Evolutionary conservation across 2,888 invertebrate species (phyloP), one percentile per base, ranked within the genome.

Genomic region (Caenorhabditis sinica): DNA sequence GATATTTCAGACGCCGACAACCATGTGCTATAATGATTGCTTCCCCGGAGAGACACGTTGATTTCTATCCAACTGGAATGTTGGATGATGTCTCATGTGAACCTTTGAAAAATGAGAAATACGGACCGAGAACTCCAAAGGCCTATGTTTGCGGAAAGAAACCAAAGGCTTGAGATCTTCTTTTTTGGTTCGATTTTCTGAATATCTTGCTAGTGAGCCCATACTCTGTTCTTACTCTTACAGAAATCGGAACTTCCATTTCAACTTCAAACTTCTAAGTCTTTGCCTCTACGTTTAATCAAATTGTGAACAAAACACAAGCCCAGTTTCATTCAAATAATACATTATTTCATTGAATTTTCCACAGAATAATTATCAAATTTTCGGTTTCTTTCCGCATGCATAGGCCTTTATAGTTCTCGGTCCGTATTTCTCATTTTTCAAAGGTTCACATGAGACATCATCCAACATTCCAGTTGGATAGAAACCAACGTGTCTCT

Each of bases 101-200:
- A n/a, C n/a, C n/a, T n/a, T n/a, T n/a, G n/a, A n/a, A n/a, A n/a
- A n/a, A n/a, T n/a, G n/a, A 20, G 20, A 17, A 9, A 20, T 51
- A 51, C 20, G 15, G 2, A 4, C 2, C 2, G 0, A 56, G 56
- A 28, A 15, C 25, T 3, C 11, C 28, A 0, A 56, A 56, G 25
- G 56, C 56, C 1, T 56, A 56, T 5, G 28, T 56, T 9, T 56
- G 56, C 15, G 56, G 56, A 56, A 56, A 56, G 56, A 56, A 56
- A 15, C 56, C 56, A 6, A 28, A 56, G 20, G 11, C 6, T 13
- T 49, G 20, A 49, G n/a, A n/a, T n/a, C n/a, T n/a, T n/a, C n/a
- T n/a, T n/a, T n/a, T n/a, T n/a, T n/a, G n/a, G n/a, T n/a, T n/a
- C n/a, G n/a, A n/a, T n/a, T n/a, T n/a, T n/a, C n/a, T n/a, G n/a